These are phyloP conservation scores for Hesperophylax magnus DNA, from an alignment of 1,140 invertebrate genomes.

Conservation along the genomic window DNA sequence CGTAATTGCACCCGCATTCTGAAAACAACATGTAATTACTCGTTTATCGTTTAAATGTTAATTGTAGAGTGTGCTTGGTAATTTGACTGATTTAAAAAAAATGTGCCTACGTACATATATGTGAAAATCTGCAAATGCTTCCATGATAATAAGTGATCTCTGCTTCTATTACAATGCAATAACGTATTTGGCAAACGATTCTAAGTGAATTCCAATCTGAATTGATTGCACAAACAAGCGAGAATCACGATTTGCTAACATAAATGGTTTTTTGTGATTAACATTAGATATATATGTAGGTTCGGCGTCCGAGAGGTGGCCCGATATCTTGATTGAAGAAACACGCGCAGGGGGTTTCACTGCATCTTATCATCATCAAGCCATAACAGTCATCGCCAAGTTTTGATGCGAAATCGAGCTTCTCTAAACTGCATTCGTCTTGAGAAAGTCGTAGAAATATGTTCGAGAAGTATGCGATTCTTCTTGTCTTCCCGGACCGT, in stretches of 20 bases:
- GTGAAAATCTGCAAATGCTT: too few species aligned
- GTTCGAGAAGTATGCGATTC: background rate
- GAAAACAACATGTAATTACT: too few species aligned
- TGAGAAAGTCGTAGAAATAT: conserved; percentile 9
- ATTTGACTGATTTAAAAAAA: too few species aligned
- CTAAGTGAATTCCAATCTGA: conserved; percentile 1
- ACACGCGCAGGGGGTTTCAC: background rate
- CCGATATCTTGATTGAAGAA: background rate
- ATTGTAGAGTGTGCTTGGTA: too few species aligned
- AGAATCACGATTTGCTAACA: conserved; percentile 1
- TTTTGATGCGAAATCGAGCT: background rate
- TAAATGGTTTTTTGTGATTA: background rate
- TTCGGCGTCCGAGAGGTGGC: too few species aligned
- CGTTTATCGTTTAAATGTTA: too few species aligned
- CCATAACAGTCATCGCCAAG: background rate
- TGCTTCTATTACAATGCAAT: too few species aligned
- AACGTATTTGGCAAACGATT: background rate
- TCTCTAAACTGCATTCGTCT: conserved; percentile 11
- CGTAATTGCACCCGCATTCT: too few species aligned
- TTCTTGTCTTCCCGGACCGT: background rate
- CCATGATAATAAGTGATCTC: too few species aligned
- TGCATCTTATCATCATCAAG: too few species aligned
- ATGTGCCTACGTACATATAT: too few species aligned
- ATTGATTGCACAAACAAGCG: background rate
- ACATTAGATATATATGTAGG: too few species aligned